phyloP scores from a whole-genome alignment of 2,888 invertebrate species.

The Cantharis rustica region DNA sequence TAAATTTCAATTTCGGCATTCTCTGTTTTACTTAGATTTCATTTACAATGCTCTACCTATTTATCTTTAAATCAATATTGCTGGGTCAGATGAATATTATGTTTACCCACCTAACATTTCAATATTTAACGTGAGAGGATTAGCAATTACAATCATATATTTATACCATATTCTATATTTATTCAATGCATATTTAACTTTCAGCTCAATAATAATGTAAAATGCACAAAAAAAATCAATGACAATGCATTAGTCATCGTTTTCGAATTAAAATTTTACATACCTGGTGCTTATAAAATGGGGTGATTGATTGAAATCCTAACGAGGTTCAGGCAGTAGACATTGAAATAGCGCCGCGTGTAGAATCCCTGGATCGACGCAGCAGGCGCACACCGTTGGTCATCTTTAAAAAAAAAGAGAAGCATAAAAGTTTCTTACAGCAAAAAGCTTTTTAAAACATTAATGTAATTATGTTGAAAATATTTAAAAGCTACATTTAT shows the following conservation, averaged over 20 bases:
- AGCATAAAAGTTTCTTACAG: background rate
- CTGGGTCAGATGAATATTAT: background rate
- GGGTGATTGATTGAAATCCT: slow-evolving; percentile 36
- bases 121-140: background rate
- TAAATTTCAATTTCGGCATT: background rate
- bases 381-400: slow-evolving; percentile 25
- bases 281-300: slow-evolving; percentile 29
- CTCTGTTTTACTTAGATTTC: slow-evolving; percentile 1
- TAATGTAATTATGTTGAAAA: background rate
- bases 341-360: slow-evolving; percentile 28
- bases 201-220: background rate
- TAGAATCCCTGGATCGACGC: slow-evolving; percentile 18
- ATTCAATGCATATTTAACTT: background rate
- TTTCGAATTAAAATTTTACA: background rate
- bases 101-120: background rate
- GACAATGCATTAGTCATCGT: background rate
- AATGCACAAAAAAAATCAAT: background rate
- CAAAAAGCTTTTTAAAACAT: background rate
- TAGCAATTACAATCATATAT: background rate
- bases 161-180: background rate
- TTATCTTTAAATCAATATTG: background rate
- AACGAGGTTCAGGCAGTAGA: slow-evolving; percentile 34
- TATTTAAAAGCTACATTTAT: background rate
- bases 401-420: slow-evolving; percentile 17
- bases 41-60: background rate